Base-by-base conservation (phyloP, 2,797 vertebrate species). In the Chiloscyllium punctatum region DNA sequence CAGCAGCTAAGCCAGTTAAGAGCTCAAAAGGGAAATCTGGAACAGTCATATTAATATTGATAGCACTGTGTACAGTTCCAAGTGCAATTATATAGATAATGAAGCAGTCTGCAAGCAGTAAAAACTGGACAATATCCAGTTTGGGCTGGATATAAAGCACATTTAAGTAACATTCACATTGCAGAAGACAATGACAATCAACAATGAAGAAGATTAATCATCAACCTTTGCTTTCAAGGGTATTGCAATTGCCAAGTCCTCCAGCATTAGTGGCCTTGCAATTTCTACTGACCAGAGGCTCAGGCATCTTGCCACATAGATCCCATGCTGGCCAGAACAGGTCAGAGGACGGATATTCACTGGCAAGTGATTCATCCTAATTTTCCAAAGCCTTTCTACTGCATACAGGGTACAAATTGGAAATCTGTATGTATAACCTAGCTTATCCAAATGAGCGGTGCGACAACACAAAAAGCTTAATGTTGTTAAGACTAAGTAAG, bases 41-140 rank as follows among this genome's bases (percentile, higher is more conserved):
- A 92, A 92, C n/a, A 92, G 62, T 69, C 90, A 69, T 69, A 37
- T 42, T 69, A 68, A 25, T 92, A 92, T 69, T 69, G 62, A 92
- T 69, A 37, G 90, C 62, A 57, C 53, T 15, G 21, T 92, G n/a
- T 37, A 25, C 90, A 92, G n/a, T 25, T 42, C 21, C 62, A 92
- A 11, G 21, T 23, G 66, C 90, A 92, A n/a, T 69, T 92, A 37
- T 8, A 21, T 21, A 68, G 90, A 42, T 92, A 92, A 42, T 37
- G 62, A 92, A 25, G 90, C 66, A 92, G 90, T 42, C 66, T 18
- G 18, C 33, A 92, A 42, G 66, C 62, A 92, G 66, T 23, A 92
- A 69, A 66, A 42, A 11, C 62, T 92, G 62, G 90, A 68, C 62
- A 92, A 68, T 6, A 23, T 92, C 33, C 90, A 92, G 90, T 18